Evolutionary conservation across 2,797 vertebrate genomes (phyloP).

Genomic region (Chrysocyon brachyurus): DNA sequence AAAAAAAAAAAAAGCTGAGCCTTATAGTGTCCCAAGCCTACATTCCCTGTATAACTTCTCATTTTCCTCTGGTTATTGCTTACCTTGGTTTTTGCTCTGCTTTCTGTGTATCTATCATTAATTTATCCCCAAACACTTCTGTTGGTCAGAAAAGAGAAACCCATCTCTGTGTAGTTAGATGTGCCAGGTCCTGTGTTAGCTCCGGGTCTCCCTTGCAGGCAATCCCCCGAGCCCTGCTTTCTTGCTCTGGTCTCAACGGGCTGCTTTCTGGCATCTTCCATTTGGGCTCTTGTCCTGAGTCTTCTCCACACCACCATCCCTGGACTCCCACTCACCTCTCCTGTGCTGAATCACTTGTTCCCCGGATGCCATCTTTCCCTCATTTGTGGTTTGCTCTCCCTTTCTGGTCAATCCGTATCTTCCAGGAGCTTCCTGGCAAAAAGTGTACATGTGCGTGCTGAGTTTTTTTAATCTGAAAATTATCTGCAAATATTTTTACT

Average conservation of each 20-base stretch:
- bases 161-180: not conserved
- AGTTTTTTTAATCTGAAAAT: not conserved
- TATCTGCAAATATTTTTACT: not conserved
- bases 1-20: not conserved
- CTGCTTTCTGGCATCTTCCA: not conserved
- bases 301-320: rapidly evolving
- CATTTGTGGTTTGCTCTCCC: not conserved
- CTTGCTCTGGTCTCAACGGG: rapidly evolving
- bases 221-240: not conserved
- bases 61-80: not conserved
- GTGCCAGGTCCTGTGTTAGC: not conserved
- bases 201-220: rapidly evolving
- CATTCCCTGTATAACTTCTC: not conserved
- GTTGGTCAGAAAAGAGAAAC: too few relatives aligned
- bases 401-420: not conserved
- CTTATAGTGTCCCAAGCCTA: rapidly evolving
- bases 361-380: not conserved
- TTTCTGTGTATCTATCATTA: not conserved
- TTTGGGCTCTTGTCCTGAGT: not conserved
- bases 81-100: not conserved
- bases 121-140: not conserved
- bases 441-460: not conserved
- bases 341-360: not conserved
- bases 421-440: not conserved
- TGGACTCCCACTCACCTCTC: not conserved